Conservation (phyloP, 2,113 vertebrate genomes). For the Lutjanus erythropterus region DNA sequence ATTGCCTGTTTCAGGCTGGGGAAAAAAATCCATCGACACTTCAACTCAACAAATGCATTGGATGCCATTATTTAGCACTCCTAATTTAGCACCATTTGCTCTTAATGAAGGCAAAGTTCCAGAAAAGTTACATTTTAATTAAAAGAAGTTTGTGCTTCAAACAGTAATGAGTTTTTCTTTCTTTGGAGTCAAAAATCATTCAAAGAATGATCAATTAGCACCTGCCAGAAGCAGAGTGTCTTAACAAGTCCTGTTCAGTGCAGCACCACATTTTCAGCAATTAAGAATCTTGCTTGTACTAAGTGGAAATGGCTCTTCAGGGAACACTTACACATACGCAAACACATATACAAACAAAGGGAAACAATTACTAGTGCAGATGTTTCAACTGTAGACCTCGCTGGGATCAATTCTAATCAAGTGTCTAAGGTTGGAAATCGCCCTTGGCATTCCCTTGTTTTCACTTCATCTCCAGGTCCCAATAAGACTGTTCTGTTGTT, state of each 20-base stretch:
- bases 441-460: conserved; percentile 27
- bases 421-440: conserved; percentile 59
- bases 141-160: conserved; percentile 65
- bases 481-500: conserved; percentile 5
- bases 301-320: conserved; percentile 60
- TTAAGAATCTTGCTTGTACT: conserved; percentile 63
- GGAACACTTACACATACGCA: conserved; percentile 56
- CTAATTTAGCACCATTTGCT: conserved; percentile 30
- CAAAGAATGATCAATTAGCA: conserved; percentile 75
- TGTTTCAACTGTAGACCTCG: conserved; percentile 63
- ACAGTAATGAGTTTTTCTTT: conserved; percentile 57
- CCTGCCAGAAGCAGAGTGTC: conserved; percentile 58
- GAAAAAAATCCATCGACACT: conserved; percentile 15
- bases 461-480: conserved; percentile 14
- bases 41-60: conserved; percentile 35
- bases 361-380: conserved; percentile 66
- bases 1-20: not conserved
- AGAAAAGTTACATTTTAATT: conserved; percentile 74
- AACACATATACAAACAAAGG: conserved; percentile 26
- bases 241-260: conserved; percentile 50
- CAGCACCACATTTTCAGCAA: conserved; percentile 60
- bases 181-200: conserved; percentile 69
- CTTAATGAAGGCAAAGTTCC: conserved; percentile 66
- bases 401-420: conserved; percentile 74
- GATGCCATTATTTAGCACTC: conserved; percentile 58